Evolutionary conservation across 2,888 invertebrate genomes (phyloP), one percentile per base, ranked within the genome.

Genomic region (Parnassius smintheus): DNA sequence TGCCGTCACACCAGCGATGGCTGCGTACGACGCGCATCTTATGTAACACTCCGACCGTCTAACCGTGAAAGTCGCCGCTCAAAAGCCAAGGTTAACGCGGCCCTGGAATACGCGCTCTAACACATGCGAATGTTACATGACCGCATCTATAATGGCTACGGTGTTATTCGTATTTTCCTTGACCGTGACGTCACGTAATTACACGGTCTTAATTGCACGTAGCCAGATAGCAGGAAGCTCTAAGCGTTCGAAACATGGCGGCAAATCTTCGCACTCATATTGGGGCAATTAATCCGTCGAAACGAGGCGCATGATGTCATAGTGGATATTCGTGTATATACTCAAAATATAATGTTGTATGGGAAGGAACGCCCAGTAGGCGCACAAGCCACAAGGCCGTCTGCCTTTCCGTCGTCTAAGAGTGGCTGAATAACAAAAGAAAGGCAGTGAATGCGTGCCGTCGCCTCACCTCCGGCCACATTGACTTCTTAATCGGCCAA

Each of bases 21-120:
- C 72, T 74, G 73, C 75, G 72, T 70, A 71, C 74, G 9, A 13
- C 49, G 76, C 75, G 71, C 79, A 83, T 81, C 75, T 88, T 86
- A 87, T 90, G 91, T 88, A 89, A 90, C 12, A 9, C 88, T 80
- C 72, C 86, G 82, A 77, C 87, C 84, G 88, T 86, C 90, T 90
- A 91, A 91, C 91, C 91, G 91, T 91, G 91, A 91, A 91, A 91
- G 91, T 91, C 85, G 82, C 86, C 87, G 85, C 86, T 90, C 89
- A 90, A 91, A 90, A 90, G 89, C 91, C 91, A 91, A 91, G 91
- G 91, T 91, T 89, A 89, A 75, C 82, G 76, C 77, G 88, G 84
- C 90, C 88, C 83, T 87, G 87, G 82, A 49, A 78, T 80, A 76
- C 79, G 78, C 77, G 80, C 68, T 78, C 77, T 74, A 73, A 71